These are phyloP conservation scores for Euzophera pinguis DNA, from an alignment of 2,888 invertebrate species.

Conservation along the genomic window DNA sequence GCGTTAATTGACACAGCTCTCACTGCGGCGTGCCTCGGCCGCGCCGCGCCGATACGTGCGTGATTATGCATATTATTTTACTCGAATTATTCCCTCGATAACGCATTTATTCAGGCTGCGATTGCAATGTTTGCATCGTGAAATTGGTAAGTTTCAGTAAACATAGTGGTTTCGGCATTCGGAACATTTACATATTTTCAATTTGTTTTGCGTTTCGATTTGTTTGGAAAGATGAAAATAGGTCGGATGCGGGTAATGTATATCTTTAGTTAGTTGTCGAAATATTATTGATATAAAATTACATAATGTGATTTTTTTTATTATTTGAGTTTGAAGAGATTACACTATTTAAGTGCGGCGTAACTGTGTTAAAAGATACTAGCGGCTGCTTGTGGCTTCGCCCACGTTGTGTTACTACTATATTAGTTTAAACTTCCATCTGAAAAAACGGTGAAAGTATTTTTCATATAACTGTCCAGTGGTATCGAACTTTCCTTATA, in stretches of 20 bases:
- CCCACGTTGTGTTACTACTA: too few species aligned
- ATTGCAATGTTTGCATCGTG: slow-evolving; percentile 14
- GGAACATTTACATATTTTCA: not conserved
- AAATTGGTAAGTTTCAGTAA: not conserved
- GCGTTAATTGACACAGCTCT: slow-evolving; percentile 32
- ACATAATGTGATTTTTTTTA: too few species aligned
- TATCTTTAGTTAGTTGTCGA: not conserved
- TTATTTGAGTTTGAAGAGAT: too few species aligned
- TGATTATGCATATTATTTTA: slow-evolving; percentile 24
- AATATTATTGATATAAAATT: too few species aligned
- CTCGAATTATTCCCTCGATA: slow-evolving; percentile 17
- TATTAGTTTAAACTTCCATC: too few species aligned
- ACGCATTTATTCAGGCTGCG: slow-evolving; percentile 18
- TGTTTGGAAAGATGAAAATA: not conserved
- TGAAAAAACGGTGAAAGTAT: too few species aligned
- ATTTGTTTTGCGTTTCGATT: not conserved
- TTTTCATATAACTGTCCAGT: too few species aligned
- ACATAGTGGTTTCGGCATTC: slow-evolving; percentile 1
- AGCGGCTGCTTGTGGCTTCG: too few species aligned
- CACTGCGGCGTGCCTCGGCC: not conserved
- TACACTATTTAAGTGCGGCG: too few species aligned
- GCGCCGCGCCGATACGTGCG: slow-evolving; percentile 15
- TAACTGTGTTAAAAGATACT: too few species aligned
- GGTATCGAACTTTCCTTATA: too few species aligned
- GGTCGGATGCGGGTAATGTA: not conserved